A percentile compares a stretch with the other conserved stretches of the same genome.
phyloP scores from a whole-genome alignment of 2,888 invertebrate genomes.

The Rhabditoides inermis region DNA sequence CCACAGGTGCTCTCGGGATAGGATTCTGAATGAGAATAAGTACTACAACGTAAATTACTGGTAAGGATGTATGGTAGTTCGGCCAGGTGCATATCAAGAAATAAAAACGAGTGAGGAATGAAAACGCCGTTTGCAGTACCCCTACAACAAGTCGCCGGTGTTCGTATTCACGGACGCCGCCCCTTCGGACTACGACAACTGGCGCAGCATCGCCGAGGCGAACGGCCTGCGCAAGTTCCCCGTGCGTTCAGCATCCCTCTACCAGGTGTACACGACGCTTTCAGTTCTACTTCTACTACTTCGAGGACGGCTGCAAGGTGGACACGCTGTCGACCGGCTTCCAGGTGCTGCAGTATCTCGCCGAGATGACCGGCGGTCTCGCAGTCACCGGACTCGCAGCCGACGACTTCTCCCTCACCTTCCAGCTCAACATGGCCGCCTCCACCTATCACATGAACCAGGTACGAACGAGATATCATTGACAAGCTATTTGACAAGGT shows the following conservation, averaged over 20 bases:
- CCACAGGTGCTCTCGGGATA: conserved; percentile 14
- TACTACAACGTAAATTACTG: too few species aligned
- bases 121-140: not conserved
- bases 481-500: too few species aligned
- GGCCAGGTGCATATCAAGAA: too few species aligned
- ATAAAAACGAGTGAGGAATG: too few species aligned
- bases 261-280: conserved; percentile 1
- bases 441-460: conserved; percentile 30
- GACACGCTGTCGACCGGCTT: conserved; percentile 26
- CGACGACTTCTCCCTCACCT: conserved; percentile 7
- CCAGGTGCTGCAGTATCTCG: conserved; percentile 20
- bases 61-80: too few species aligned
- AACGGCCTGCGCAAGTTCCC: conserved; percentile 32
- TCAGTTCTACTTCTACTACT: conserved; percentile 28
- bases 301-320: conserved; percentile 17
- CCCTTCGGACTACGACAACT: conserved; percentile 26
- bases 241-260: not conserved
- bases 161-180: conserved; percentile 38
- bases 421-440: conserved; percentile 19
- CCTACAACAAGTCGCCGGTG: conserved; percentile 36
- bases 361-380: conserved; percentile 29
- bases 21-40: too few species aligned
- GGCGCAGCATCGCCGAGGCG: conserved; percentile 23
- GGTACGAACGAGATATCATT: too few species aligned
- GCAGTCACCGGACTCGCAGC: conserved; percentile 3